phyloP scores from a whole-genome alignment of 2,888 invertebrate genomes.

The Atethmia centrago region DNA sequence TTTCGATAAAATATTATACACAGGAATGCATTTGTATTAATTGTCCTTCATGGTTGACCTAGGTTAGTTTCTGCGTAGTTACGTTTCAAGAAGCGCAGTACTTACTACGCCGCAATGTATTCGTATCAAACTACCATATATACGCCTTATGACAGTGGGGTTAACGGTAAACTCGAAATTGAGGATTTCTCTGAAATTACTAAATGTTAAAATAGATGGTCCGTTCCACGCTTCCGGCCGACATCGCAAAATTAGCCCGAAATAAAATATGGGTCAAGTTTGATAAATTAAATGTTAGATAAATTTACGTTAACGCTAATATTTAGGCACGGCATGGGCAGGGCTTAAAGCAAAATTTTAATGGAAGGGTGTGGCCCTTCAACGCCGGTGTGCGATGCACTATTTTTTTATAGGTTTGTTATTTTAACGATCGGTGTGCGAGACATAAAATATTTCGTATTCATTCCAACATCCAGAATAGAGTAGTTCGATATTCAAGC shows the following conservation, averaged over 20 bases:
- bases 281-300: not conserved
- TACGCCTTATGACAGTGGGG: constrained; percentile 15
- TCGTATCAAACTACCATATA: constrained; percentile 18
- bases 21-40: constrained; percentile 24
- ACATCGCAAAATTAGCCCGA: not conserved
- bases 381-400: constrained; percentile 37
- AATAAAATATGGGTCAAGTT: constrained; percentile 31
- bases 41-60: constrained; percentile 63
- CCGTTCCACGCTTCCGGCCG: constrained; percentile 1
- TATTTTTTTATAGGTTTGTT: constrained; percentile 15
- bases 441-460: constrained; percentile 52
- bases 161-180: constrained; percentile 22
- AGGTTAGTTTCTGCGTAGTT: constrained; percentile 66
- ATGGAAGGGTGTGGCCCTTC: constrained; percentile 1
- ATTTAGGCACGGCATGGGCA: not conserved
- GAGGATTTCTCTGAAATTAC: constrained; percentile 20
- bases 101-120: constrained; percentile 51
- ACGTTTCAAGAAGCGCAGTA: constrained; percentile 38
- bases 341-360: not conserved
- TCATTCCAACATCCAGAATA: constrained; percentile 53
- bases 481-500: constrained; percentile 58
- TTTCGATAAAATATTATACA: not conserved
- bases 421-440: constrained; percentile 33
- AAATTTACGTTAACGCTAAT: not conserved
- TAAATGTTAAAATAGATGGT: constrained; percentile 16